Evolutionary conservation across 2,797 vertebrate genomes (phyloP).

Genomic region (Okamejei kenojei): DNA sequence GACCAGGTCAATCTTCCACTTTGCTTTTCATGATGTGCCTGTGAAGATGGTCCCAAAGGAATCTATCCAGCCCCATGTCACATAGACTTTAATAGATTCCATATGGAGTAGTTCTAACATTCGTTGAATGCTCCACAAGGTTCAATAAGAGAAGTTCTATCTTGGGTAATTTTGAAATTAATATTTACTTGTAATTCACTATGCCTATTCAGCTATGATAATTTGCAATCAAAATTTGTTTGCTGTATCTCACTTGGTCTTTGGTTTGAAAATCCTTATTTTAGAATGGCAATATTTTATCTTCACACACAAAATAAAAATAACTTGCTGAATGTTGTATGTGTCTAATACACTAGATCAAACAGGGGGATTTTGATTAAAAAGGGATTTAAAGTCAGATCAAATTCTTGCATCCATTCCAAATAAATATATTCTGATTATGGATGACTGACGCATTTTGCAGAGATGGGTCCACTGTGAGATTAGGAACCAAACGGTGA

Average conservation of each 20-base stretch:
- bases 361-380: background rate
- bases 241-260: background rate
- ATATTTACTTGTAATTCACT: slow-evolving; percentile 22
- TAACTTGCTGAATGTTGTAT: background rate
- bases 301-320: background rate
- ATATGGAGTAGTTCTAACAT: background rate
- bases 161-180: background rate
- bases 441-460: background rate
- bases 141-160: background rate
- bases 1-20: background rate
- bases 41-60: background rate
- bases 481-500: background rate
- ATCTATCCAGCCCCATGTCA: background rate
- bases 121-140: background rate
- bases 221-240: background rate
- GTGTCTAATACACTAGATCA: background rate
- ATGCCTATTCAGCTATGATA: background rate
- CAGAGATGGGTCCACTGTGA: background rate
- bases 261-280: background rate
- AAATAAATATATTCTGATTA: background rate
- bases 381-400: background rate
- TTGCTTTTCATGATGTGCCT: background rate
- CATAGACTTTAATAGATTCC: background rate
- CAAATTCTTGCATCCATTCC: background rate
- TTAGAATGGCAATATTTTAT: background rate